Base-by-base conservation (phyloP, 1,140 invertebrate species). In the Ceratina australensis region DNA sequence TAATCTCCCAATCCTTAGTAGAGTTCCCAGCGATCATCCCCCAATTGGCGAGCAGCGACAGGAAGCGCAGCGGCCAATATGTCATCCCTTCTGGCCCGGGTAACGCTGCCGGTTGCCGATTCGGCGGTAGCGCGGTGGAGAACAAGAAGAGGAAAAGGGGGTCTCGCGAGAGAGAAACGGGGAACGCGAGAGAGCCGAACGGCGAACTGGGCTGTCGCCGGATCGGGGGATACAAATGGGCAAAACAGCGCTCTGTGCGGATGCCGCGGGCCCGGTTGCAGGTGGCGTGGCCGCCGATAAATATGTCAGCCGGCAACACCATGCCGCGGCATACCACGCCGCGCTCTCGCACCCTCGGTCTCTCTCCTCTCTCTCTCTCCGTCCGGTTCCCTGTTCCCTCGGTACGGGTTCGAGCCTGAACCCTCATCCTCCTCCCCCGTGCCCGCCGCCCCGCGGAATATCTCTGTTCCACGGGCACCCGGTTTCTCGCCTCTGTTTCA, bases 241-340 rank as follows among this genome's bases (percentile, higher is more conserved):
- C 84, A 86, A 86, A 86, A 86, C 84, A 86, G 59, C 83, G 86
- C 87, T 87, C 84, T 88, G 84, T 86, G 83, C 84, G 84, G 80
- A 89, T 89, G 89, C 87, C 88, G 88, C 87, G 85, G 77, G 83
- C 85, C 89, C 87, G 86, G 88, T 88, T 88, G 90, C 90, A 91
- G 90, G 90, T 91, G 90, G 88, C 88, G 89, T 87, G 88, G 72
- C 78, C 86, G 85, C 89, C 90, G 90, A 91, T 91, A 91, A 91
- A 91, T 91, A 91, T 91, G 90, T 91, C 90, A 91, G 87, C 86
- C 81, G 83, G 83, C 87, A 91, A 91, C 90, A 90, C 89, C 89
- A 87, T 72, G 83, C 79, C 80, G 67, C 78, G 75, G 81, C 84
- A 86, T 81, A 82, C 81, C 84, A 73, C 84, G 60, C 80, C 82